Evolutionary conservation across 2,797 vertebrate genomes (phyloP), one percentile per base, ranked within the genome.

Genomic region (Scolopax bukidnonensis): DNA sequence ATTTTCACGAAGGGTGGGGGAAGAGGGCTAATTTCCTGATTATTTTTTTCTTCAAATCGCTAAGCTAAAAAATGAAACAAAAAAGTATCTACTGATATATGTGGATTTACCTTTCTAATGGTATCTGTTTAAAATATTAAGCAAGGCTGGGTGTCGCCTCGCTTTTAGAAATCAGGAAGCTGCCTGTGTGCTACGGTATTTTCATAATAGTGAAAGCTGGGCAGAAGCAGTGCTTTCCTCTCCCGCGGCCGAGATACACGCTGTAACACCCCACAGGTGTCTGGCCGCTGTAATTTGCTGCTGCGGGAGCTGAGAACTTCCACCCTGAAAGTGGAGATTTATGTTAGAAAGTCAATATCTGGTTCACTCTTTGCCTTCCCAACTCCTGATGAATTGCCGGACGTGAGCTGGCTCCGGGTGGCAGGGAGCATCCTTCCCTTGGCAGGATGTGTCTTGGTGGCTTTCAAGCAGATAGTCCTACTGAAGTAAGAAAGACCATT

Each of bases 341-440:
- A 54, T 1, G 0, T 64, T 56, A 1, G 2, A 67, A 32, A 17
- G 6, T 18, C 10, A 53, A 48, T 71, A 19, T 36, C 33, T 70
- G 56, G 12, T 85, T 69, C 56, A 75, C 13, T 56, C 30, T 84
- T 56, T 77, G 84, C 47, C 33, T 84, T 82, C 41, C 2, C 0
- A 53, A 0, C 14, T 71, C 11, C 0, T 2, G 1, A 7, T 51
- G 85, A 93, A 64, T 83, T 63, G 67, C 59, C 3, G 12, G 90
- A 81, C 2, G 3, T 61, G 18, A 64, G 67, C 67, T 84, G 78
- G 78, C 65, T 59, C 75, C 16, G 1, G 4, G 3, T 1, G 10
- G 79, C 79, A 51, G 43, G 68, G 73, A 90, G 93, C 92, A 74
- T 94, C 85, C 95, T 91, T 77, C 87, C 87, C 45, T 41, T 27